Base-by-base conservation (phyloP, 1,140 invertebrate genomes). In the Microplitis demolitor region DNA sequence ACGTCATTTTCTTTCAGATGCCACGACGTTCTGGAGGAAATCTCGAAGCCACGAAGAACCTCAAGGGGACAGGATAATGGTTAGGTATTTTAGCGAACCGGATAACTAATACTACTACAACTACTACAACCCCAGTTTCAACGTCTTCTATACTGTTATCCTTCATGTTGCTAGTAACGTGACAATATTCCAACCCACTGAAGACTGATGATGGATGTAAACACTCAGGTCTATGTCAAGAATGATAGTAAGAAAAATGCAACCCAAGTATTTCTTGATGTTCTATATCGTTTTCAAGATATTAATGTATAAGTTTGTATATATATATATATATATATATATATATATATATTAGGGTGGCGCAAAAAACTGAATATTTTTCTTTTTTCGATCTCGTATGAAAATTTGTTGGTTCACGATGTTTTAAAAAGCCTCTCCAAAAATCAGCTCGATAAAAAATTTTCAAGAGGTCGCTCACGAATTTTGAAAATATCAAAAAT, bases 121-220 rank as follows among this genome's bases (percentile, higher is more conserved):
- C 34, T 58, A 13, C 11, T 66, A 24, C 24, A 24, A 33, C 39
- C 45, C 37, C 13, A 35, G 33, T 14, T 16, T 35, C 3, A 9
- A 5, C 39, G 8, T 8, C 39, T 24, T 24, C 24, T 24, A 24
- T 24, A 24, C 24, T 45, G 39, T 45, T 45, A 45, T 45, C 6
- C 39, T 45, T 66, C n/a, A 13, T 66, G 35, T 14, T 13, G 53
- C 34, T 14, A 45, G 35, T 35, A 50, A 61, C 54, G 39, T 6
- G 53, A 60, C 54, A 69, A 58, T 60, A 71, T 62, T 39, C 58
- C 56, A 34, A 37, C 35, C 34, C 56, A 61, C 69, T 62, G 39
- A 54, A 62, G 58, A 71, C 58, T 71, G 60, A 71, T 62, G 60
- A 60, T 50, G n/a, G 33, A 62, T 37, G 69, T 71, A 71, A 63